These are phyloP conservation scores for Meghimatium bilineatum DNA, from an alignment of 2,888 invertebrate species.

Conservation along the genomic window DNA sequence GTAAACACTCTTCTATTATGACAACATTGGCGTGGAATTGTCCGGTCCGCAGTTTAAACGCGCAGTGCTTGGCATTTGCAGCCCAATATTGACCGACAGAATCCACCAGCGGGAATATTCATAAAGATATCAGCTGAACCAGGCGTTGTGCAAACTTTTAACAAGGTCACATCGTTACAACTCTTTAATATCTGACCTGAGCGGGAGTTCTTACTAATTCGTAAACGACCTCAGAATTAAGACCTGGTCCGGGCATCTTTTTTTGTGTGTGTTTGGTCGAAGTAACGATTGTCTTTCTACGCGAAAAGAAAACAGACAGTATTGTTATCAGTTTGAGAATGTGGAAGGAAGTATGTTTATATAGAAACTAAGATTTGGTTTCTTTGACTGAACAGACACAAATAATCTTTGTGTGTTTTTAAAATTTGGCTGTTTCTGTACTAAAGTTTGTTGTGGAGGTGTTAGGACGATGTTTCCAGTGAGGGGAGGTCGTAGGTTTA, in stretches of 20 bases:
- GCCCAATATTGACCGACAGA: slow-evolving; percentile 22
- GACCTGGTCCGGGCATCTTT: not conserved
- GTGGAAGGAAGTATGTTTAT: not conserved
- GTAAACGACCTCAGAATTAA: slow-evolving; percentile 16
- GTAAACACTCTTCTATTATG: slow-evolving; percentile 19
- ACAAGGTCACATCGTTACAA: slow-evolving; percentile 11
- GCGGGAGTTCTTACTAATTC: not conserved
- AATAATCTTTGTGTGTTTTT: not conserved
- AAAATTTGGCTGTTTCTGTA: not conserved
- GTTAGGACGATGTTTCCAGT: too few relatives aligned
- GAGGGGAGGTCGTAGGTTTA: too few relatives aligned
- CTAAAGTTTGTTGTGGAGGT: not conserved
- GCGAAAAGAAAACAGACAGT: not conserved
- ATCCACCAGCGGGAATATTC: slow-evolving; percentile 16
- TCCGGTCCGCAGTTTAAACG: slow-evolving; percentile 14
- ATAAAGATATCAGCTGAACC: slow-evolving; percentile 19
- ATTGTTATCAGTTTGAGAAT: not conserved
- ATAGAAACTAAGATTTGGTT: slow-evolving; percentile 1
- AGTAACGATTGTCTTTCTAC: not conserved
- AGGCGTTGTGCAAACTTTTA: not conserved
- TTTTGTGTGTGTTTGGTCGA: not conserved
- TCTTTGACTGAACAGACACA: not conserved
- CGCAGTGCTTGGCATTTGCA: slow-evolving; percentile 20
- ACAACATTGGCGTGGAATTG: slow-evolving; percentile 20
- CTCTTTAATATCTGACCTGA: not conserved